These are phyloP conservation scores for Lordiphosa fenestrarum DNA, from an alignment of 2,888 invertebrate genomes.

Conservation along the genomic window DNA sequence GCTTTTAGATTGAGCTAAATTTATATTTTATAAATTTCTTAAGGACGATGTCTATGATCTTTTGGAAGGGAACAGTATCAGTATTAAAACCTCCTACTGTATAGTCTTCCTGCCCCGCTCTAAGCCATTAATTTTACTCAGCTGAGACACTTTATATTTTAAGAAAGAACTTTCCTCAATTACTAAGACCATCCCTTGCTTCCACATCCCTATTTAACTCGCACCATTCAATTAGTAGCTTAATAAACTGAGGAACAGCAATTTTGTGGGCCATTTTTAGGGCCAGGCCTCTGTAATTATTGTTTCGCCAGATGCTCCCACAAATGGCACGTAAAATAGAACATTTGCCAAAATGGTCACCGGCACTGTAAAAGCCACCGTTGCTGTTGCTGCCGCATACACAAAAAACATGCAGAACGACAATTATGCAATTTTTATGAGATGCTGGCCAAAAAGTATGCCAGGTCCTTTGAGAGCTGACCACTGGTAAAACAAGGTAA, in stretches of 20 bases:
- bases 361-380: slow-evolving; percentile 31
- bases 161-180: too few relatives aligned
- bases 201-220: background rate
- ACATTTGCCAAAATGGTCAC: slow-evolving; percentile 46
- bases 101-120: too few relatives aligned
- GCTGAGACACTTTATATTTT: too few relatives aligned
- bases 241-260: slow-evolving; percentile 36
- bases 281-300: slow-evolving; percentile 22
- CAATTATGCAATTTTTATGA: slow-evolving; percentile 70
- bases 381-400: slow-evolving; percentile 8
- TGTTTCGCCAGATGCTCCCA: slow-evolving; percentile 52
- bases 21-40: too few relatives aligned
- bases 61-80: too few relatives aligned
- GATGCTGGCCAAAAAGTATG: slow-evolving; percentile 48
- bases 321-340: slow-evolving; percentile 58
- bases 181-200: too few relatives aligned
- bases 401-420: slow-evolving; percentile 16
- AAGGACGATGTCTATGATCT: too few relatives aligned
- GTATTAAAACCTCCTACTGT: too few relatives aligned
- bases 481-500: slow-evolving; percentile 2
- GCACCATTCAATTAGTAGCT: slow-evolving; percentile 32
- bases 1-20: too few relatives aligned
- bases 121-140: too few relatives aligned
- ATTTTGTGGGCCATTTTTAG: slow-evolving; percentile 43
- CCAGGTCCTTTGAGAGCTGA: slow-evolving; percentile 41